Base-by-base conservation (phyloP, 2,888 invertebrate species). In the Metopia argyrocephala region DNA sequence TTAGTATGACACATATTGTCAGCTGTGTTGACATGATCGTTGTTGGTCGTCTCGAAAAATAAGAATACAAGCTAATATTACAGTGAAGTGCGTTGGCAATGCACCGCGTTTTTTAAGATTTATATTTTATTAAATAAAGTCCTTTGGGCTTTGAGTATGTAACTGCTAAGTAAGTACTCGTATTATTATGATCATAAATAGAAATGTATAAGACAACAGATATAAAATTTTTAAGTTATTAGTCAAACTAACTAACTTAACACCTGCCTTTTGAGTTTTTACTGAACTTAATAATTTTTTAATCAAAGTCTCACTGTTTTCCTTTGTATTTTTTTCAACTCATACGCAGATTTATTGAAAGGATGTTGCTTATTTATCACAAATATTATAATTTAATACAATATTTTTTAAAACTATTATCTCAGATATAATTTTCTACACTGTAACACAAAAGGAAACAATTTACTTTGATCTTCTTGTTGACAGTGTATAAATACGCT, bases 1-100 rank as follows among this genome's bases (percentile, higher is more conserved):
- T 88, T 88, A 87, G 85, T 84, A 81, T 88, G 88, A 88, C 88
- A 88, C 84, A 83, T 83, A 85, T 85, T 88, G 88, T 88, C 88
- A 88, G 87, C 89, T 88, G 89, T 88, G 89, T 83, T 88, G 89
- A 88, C 88, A 88, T 84, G 86, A 86, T 85, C 85, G 75, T 18
- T 48, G 48, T 2, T 83, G 85, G 38, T 38, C 9, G 12, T 2
- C 15, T 12, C 0, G 38, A 1, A 12, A 15, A 38, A 12, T 12
- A 9, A 38, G 4, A 12, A 38, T 38, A 4, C 9, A 38, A 38
- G 3, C 1, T 3, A 38, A 38, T 38, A 38, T 38, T 38, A 38
- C 38, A 15, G 9, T 38, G 15, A 4, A 38, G 12, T 38, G 12
- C 3, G 3, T 12, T 38, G 3, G 38, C 9, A 38, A 38, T 38